Evolutionary conservation across 2,888 invertebrate genomes (phyloP).

Genomic region (Caenorhabditis zanzibari): DNA sequence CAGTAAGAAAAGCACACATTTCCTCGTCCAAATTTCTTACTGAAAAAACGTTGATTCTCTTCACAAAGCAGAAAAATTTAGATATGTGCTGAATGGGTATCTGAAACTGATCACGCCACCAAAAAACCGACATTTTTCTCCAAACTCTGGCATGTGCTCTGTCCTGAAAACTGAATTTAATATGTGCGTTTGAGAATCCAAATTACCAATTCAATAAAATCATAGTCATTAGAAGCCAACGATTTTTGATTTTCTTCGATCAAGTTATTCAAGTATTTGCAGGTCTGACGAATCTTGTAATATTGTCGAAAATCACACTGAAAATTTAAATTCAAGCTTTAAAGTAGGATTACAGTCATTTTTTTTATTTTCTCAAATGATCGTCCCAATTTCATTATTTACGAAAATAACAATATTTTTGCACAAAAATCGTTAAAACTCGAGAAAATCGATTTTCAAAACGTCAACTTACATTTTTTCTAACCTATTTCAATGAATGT

Average conservation of each 20-base stretch:
- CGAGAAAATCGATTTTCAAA: no score
- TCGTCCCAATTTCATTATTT: no score
- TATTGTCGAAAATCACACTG: slow-evolving; percentile 20
- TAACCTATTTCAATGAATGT: no score
- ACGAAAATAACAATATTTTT: no score
- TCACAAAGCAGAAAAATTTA: slow-evolving; percentile 55
- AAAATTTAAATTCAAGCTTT: not conserved
- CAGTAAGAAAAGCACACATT: slow-evolving; percentile 39
- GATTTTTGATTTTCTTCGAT: slow-evolving; percentile 46
- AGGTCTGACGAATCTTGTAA: slow-evolving; percentile 32
- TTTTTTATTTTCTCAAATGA: no score
- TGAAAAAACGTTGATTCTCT: slow-evolving; percentile 49
- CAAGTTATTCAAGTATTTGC: slow-evolving; percentile 34
- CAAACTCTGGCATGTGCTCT: slow-evolving; percentile 51
- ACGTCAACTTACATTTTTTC: no score
- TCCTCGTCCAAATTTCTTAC: slow-evolving; percentile 58
- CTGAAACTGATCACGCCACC: slow-evolving; percentile 60
- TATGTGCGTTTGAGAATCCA: not conserved
- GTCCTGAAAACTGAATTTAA: slow-evolving; percentile 26
- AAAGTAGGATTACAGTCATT: no score
- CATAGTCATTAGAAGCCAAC: slow-evolving; percentile 28
- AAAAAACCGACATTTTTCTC: slow-evolving; percentile 49
- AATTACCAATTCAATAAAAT: slow-evolving; percentile 53
- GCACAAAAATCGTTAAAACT: no score
- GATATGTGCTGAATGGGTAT: slow-evolving; percentile 51